Base-by-base conservation (phyloP, 2,888 invertebrate species). In the Acanthosepion pharaonis region DNA sequence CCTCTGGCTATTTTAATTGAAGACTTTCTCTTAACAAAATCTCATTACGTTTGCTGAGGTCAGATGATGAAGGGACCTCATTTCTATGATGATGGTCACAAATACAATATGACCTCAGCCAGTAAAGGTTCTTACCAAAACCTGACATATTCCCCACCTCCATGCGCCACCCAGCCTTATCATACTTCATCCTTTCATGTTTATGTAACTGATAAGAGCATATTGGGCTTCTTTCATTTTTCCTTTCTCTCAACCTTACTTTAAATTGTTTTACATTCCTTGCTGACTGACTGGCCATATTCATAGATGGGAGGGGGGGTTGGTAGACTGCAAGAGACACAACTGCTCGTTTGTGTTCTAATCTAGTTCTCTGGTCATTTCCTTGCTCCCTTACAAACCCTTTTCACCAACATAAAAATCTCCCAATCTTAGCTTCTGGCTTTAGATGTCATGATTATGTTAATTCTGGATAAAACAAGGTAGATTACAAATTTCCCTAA, bases 281-380 rank as follows among this genome's bases (percentile, higher is more conserved):
- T 78, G 78, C 33, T 78, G 9, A 15, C 78, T 78, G n/a, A 78
- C 9, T 78, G 18, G n/a, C 78, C 78, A 11, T 78, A 78, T 78
- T 78, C 11, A 15, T n/a, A 15, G n/a, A n/a, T n/a, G 78, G 11
- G 78, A 4, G 5, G n/a, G n/a, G n/a, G n/a, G n/a, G n/a, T n/a
- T n/a, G n/a, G 11, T 28, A n/a, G 78, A 23, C 28, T 8, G 78
- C 2, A n/a, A 78, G 20, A 9, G 78, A n/a, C 28, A 78, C n/a
- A 9, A 78, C 15, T 78, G 78, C 78, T 78, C n/a, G n/a, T 78
- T 78, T 78, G 33, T 5, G 78, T 78, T 78, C 78, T 78, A 78
- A 78, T 78, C 78, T 78, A 78, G n/a, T 78, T 78, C 78, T n/a
- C n/a, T 78, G 78, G n/a, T 78, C 78, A 78, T 78, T 78, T 15